These are phyloP conservation scores for Drosophila lowei DNA, from an alignment of 1,140 invertebrate species.

Conservation along the genomic window DNA sequence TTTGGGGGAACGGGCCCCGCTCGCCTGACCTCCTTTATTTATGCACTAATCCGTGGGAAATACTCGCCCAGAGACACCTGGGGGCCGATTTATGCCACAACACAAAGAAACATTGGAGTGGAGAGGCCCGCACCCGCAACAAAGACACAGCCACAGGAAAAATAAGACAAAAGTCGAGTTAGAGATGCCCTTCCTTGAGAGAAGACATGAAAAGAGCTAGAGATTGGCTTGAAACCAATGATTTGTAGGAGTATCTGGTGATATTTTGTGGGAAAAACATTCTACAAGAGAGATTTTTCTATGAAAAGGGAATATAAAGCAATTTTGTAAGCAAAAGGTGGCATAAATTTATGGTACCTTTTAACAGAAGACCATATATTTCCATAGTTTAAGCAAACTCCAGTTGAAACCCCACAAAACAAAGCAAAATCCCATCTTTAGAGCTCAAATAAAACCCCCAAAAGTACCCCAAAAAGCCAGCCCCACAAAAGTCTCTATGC, in stretches of 20 bases:
- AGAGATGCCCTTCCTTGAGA: slow-evolving; percentile 24
- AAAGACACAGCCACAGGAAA: slow-evolving; percentile 35
- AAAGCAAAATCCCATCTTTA: no score
- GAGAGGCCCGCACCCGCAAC: slow-evolving; percentile 52
- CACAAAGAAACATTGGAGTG: slow-evolving; percentile 32
- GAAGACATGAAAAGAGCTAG: not conserved
- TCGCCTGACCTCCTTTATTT: slow-evolving; percentile 80
- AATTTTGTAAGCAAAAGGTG: no score
- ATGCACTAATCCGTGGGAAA: slow-evolving; percentile 79
- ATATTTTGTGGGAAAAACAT: not conserved
- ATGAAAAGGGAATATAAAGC: no score
- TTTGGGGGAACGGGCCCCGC: slow-evolving; percentile 40
- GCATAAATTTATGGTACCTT: no score
- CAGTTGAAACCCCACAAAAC: no score
- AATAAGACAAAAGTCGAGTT: not conserved
- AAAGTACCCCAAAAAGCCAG: no score
- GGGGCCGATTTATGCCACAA: slow-evolving; percentile 71
- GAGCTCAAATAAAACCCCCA: no score
- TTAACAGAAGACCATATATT: no score
- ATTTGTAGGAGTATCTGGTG: no score
- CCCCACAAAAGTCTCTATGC: no score
- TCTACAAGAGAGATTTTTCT: slow-evolving; percentile 1
- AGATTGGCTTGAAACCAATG: not conserved
- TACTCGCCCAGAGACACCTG: slow-evolving; percentile 64
- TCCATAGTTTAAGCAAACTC: no score